phyloP scores from a whole-genome alignment of 2,113 vertebrate species.

The Mesoclemmys tuberculata region DNA sequence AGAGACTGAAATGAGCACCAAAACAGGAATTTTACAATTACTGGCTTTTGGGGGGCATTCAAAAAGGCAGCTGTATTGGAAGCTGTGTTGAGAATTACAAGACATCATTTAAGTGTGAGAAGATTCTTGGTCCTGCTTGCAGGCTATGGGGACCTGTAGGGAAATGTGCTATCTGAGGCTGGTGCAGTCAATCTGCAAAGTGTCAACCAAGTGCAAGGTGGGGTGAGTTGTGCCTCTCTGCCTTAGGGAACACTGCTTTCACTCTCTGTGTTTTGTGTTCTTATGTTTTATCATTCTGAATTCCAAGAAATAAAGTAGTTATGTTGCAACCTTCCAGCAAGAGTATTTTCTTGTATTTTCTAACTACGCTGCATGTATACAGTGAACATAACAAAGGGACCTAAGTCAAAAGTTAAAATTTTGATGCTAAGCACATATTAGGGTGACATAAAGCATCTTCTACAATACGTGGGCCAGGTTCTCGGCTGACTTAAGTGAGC shows the following conservation, averaged over 20 bases:
- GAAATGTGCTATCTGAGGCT: background rate
- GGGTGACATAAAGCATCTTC: constrained; percentile 33
- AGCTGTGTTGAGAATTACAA: background rate
- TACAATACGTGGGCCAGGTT: constrained; percentile 26
- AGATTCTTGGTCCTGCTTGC: background rate
- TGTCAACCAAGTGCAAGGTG: background rate
- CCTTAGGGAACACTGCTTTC: background rate
- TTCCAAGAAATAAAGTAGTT: background rate
- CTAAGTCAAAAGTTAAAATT: constrained; percentile 30
- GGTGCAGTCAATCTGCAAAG: background rate
- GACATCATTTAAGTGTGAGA: background rate
- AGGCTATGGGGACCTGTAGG: background rate
- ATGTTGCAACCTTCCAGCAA: background rate
- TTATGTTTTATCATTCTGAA: background rate
- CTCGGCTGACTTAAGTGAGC: constrained; percentile 39
- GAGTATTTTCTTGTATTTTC: too few species aligned
- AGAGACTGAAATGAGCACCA: background rate
- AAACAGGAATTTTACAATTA: background rate
- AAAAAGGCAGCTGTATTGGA: background rate
- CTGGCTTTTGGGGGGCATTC: background rate
- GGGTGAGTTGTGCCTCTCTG: background rate
- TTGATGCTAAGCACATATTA: constrained; percentile 9
- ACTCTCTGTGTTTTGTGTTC: background rate
- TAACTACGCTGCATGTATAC: too few species aligned
- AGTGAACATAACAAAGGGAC: background rate